These are phyloP conservation scores for Brachionichthys hirsutus DNA, from an alignment of 2,113 vertebrate genomes.

Conservation along the genomic window DNA sequence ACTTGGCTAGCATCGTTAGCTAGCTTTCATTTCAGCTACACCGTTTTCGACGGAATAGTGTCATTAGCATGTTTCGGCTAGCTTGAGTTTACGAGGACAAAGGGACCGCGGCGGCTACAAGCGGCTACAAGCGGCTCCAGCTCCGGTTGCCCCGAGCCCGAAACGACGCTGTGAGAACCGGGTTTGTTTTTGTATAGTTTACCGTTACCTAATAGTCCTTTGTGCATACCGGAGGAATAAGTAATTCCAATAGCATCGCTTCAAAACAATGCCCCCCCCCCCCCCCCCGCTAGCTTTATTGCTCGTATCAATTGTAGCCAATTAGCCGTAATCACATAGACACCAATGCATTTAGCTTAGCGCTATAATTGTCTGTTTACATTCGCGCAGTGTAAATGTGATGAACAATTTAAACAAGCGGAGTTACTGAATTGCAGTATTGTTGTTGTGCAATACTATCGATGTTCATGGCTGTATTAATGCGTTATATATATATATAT, in stretches of 20 bases:
- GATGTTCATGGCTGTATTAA: no score
- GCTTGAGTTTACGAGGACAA: conserved; percentile 67
- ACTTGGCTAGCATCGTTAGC: conserved; percentile 58
- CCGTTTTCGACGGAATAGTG: conserved; percentile 27
- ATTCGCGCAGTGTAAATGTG: no score
- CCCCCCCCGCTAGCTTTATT: conserved; percentile 1
- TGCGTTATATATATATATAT: no score
- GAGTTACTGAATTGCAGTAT: conserved; percentile 26
- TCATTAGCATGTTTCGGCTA: conserved; percentile 54
- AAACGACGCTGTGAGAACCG: neutral
- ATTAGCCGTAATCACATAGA: neutral
- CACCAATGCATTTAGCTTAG: no score
- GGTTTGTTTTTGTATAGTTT: neutral
- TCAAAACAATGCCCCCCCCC: conserved; percentile 42
- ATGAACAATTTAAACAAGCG: neutral
- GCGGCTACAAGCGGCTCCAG: conserved; percentile 22
- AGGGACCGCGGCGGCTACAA: conserved; percentile 49
- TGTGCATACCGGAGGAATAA: neutral
- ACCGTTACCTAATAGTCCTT: neutral
- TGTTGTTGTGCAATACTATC: conserved; percentile 38
- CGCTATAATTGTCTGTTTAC: no score
- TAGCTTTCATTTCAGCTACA: conserved; percentile 30
- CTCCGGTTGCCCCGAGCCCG: conserved; percentile 5
- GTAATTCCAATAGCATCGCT: conserved; percentile 1
- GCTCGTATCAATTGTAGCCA: neutral